Evolutionary conservation across 2,888 invertebrate genomes (phyloP), one percentile per base, ranked within the genome.

Genomic region (Oxycera nigricornis): DNA sequence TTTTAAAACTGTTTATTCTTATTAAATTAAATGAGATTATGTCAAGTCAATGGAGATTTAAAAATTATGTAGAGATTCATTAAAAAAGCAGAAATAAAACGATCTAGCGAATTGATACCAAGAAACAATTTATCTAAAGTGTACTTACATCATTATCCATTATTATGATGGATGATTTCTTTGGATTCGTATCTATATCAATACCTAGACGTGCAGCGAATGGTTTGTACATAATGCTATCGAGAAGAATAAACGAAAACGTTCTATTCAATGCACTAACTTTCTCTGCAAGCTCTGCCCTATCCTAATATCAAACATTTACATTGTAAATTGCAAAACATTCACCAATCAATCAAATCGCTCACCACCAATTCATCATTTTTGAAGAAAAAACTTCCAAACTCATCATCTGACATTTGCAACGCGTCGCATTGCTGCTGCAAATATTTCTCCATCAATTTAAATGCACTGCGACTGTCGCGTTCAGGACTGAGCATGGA

Each of bases 121-220:
- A n/a, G n/a, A n/a, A n/a, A n/a, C n/a, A n/a, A n/a, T n/a, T n/a
- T n/a, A n/a, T n/a, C n/a, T n/a, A n/a, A n/a, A n/a, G n/a, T n/a
- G n/a, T 30, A 80, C 85, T 85, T 85, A 93, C 93, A 86, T 89
- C 87, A 78, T 89, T 88, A 84, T 94, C 91, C 77, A 94, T 85
- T 80, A 94, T 91, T 72, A 93, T 88, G 57, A 89, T 89, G 30
- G 89, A 88, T 35, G 91, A 92, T 84, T 88, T 90, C 80, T 92
- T 89, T 75, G 85, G 87, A 75, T 82, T 86, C 52, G 86, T 87
- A 11, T 84, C 82, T 35, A 92, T 84, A 82, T 94, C 90, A 24
- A 94, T 87, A 1, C 94, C 94, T 3, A 95, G 87, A 26, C 89
- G 88, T 81, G 92, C 90, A 0, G 93, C 92, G 81, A 94, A 92